These are phyloP conservation scores for Panthera tigris DNA, from an alignment of 2,113 vertebrate genomes.

Conservation along the genomic window DNA sequence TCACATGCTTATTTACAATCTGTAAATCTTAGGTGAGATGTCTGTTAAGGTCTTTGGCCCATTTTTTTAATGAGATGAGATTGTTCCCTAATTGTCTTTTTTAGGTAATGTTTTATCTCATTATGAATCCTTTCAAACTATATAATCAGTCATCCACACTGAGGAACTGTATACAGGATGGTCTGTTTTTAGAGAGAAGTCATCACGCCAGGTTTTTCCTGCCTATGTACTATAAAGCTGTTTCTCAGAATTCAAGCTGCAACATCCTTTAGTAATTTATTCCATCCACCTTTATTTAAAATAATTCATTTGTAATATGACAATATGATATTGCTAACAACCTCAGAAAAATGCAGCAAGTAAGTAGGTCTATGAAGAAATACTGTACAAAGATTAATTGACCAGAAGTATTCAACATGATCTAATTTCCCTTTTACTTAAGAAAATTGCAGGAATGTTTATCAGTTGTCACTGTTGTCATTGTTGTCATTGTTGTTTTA, in stretches of 20 bases:
- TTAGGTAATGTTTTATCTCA: background rate
- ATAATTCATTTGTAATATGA: background rate
- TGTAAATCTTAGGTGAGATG: background rate
- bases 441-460: background rate
- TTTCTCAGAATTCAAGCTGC: background rate
- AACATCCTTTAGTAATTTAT: background rate
- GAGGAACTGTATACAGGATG: background rate
- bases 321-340: background rate
- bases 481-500: background rate
- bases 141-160: background rate
- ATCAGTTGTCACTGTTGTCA: background rate
- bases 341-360: background rate
- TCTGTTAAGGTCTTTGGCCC: background rate
- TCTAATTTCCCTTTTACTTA: background rate
- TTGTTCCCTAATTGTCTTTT: background rate
- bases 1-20: background rate
- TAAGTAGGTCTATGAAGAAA: background rate
- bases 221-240: background rate
- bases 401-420: background rate
- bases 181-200: background rate
- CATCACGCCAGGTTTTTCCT: background rate
- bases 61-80: background rate
- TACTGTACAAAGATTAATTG: background rate
- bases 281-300: background rate
- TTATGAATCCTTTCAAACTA: background rate